phyloP scores from a whole-genome alignment of 1,140 invertebrate genomes.

The Rhyacophila brunnea region DNA sequence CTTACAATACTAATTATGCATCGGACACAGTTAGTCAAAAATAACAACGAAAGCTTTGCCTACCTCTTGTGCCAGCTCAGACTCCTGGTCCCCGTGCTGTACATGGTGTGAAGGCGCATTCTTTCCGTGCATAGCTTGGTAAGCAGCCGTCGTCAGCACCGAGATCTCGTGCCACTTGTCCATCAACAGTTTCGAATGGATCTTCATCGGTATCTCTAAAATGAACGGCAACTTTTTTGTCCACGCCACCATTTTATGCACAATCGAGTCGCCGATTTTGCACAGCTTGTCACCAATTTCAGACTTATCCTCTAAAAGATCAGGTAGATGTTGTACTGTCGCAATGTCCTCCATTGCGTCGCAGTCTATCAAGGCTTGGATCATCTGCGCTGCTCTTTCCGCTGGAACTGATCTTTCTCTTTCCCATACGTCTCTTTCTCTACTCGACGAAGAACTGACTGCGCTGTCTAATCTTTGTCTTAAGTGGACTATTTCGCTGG shows the following conservation, averaged over 20 bases:
- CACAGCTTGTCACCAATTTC: constrained; percentile 90
- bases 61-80: constrained; percentile 77
- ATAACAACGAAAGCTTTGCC: too few species aligned
- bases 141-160: constrained; percentile 89
- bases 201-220: constrained; percentile 89
- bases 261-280: constrained; percentile 93
- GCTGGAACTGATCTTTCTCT: constrained; percentile 78
- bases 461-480: constrained; percentile 82
- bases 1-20: too few species aligned
- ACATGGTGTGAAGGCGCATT: constrained; percentile 51
- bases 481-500: constrained; percentile 87
- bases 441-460: constrained; percentile 70
- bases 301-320: constrained; percentile 85
- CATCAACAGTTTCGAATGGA: constrained; percentile 90
- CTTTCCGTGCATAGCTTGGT: constrained; percentile 85
- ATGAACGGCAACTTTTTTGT: constrained; percentile 97
- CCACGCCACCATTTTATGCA: constrained; percentile 97
- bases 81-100: constrained; percentile 56
- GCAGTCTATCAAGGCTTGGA: constrained; percentile 87
- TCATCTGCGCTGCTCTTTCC: constrained; percentile 80
- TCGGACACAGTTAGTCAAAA: too few species aligned
- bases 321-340: constrained; percentile 84
- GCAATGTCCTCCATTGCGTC: constrained; percentile 95
- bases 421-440: constrained; percentile 26
- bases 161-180: constrained; percentile 97